Conservation (phyloP, 2,797 vertebrate species). For the Poeciliopsis turneri region DNA sequence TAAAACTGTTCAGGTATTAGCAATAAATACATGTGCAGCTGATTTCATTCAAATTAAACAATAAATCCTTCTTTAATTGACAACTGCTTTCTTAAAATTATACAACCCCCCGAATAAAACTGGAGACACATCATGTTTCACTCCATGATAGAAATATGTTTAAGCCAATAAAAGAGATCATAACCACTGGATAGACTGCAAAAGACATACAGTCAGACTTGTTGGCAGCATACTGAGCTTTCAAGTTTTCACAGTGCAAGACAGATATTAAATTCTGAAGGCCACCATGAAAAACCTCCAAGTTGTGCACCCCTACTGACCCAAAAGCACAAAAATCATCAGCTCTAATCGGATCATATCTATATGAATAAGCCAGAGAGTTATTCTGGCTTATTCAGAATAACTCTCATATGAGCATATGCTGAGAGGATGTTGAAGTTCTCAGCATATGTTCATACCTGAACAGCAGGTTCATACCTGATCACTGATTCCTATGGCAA, state of each 20-base stretch:
- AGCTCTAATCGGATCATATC: neutral
- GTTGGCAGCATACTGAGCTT: neutral
- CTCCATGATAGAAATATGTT: neutral
- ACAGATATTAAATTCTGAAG: neutral
- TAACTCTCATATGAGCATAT: too few species aligned
- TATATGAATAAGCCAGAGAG: too few species aligned
- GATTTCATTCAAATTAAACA: neutral
- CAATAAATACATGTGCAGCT: neutral
- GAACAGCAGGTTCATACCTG: conserved; percentile 69
- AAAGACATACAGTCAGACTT: neutral
- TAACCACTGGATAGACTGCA: neutral
- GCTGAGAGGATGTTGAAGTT: neutral
- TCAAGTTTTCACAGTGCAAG: neutral
- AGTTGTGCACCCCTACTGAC: neutral
- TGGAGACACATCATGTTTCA: neutral
- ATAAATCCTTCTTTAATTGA: neutral
- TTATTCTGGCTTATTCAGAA: neutral
- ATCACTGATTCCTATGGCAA: conserved; percentile 92
- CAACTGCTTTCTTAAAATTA: neutral
- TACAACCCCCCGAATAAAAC: neutral
- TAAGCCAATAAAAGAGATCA: neutral
- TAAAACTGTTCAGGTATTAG: neutral
- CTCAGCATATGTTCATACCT: neutral
- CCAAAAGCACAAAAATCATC: neutral
- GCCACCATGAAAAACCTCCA: neutral